These are phyloP conservation scores for Amblyjoppa fuscipennis DNA, from an alignment of 2,888 invertebrate genomes.

Conservation along the genomic window DNA sequence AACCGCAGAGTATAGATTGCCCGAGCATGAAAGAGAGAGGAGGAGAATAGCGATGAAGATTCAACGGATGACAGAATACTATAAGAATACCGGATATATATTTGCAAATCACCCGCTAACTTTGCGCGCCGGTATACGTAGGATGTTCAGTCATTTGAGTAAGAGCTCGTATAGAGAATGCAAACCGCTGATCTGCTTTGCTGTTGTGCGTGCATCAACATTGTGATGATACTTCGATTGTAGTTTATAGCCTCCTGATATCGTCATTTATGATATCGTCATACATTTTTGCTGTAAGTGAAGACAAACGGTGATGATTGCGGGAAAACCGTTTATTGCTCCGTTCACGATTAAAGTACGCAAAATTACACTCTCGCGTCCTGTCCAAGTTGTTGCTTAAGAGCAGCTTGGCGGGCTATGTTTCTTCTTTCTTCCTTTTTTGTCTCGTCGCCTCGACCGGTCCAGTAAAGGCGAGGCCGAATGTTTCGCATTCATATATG, in stretches of 20 bases:
- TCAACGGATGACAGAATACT: slow-evolving; percentile 13
- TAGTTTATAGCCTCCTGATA: no score
- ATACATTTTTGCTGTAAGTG: no score
- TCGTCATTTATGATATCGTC: no score
- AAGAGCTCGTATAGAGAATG: slow-evolving; percentile 13
- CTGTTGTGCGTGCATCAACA: not conserved
- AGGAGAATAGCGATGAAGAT: not conserved
- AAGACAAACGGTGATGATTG: no score
- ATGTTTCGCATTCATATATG: slow-evolving; percentile 46
- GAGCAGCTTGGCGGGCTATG: not conserved
- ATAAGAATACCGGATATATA: slow-evolving; percentile 28
- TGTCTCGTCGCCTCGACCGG: not conserved
- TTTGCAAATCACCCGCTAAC: not conserved
- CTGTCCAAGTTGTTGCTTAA: not conserved
- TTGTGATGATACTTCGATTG: no score
- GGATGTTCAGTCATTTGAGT: slow-evolving; percentile 17
- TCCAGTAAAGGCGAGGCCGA: slow-evolving; percentile 54
- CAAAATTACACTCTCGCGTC: not conserved
- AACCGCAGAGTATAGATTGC: slow-evolving; percentile 43
- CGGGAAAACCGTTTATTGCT: no score
- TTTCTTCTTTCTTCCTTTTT: slow-evolving; percentile 1
- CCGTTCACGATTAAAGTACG: not conserved
- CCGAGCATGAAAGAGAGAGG: slow-evolving; percentile 1
- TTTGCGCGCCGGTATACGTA: not conserved
- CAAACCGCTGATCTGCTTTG: not conserved